These are phyloP conservation scores for mouse (Mus musculus) DNA, from an alignment of 2,113 vertebrate genomes.

Conservation along the genomic window DNA sequence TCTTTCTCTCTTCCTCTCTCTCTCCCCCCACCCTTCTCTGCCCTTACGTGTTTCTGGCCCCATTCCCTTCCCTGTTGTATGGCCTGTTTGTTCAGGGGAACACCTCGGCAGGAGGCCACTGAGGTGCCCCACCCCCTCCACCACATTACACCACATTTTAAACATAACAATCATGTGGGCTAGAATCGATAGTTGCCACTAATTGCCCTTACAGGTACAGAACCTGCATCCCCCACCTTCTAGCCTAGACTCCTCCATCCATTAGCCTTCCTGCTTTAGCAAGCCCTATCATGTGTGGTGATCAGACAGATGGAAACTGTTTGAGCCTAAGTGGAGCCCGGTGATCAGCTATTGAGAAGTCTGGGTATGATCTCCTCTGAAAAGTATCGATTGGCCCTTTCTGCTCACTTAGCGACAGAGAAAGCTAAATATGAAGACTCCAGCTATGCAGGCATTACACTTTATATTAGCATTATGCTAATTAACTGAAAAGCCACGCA, in stretches of 20 bases:
- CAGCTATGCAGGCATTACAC: not conserved
- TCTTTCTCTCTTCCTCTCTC: too few species aligned
- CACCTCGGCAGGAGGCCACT: too few species aligned
- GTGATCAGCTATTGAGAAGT: not conserved
- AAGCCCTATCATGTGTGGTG: not conserved
- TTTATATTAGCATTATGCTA: constrained; percentile 79
- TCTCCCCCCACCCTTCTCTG: too few species aligned
- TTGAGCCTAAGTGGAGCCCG: not conserved
- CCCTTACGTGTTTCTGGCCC: too few species aligned
- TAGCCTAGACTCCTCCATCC: not conserved
- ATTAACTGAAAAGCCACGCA: constrained; percentile 82
- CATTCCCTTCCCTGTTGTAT: too few species aligned
- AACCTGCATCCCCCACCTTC: not conserved
- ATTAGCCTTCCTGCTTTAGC: not conserved
- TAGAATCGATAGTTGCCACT: not conserved
- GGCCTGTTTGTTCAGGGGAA: too few species aligned
- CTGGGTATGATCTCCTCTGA: not conserved
- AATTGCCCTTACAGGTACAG: not conserved
- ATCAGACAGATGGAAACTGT: not conserved
- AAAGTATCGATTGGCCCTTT: not conserved
- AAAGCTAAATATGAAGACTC: not conserved
- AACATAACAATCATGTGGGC: not conserved
- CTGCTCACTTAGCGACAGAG: not conserved
- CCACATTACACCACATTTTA: too few species aligned
- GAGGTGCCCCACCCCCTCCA: too few species aligned